Evolutionary conservation across 2,113 vertebrate genomes (phyloP), one percentile per base, ranked within the genome.

Genomic region (Cyanoliseus patagonus): DNA sequence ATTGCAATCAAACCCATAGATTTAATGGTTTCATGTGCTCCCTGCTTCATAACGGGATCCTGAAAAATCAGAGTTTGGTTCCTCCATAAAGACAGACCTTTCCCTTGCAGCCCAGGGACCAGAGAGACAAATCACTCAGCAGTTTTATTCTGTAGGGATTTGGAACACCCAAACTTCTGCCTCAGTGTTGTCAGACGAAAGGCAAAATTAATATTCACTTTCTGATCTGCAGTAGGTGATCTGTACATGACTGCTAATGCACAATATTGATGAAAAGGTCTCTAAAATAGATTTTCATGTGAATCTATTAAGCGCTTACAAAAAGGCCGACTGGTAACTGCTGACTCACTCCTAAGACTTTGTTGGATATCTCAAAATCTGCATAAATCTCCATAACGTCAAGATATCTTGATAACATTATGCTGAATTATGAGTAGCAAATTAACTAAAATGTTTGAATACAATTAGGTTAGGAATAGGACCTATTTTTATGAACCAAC

Each of bases 381-480:
- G 97, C 98, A 98, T 98, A 98, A 98, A 98, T 98, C 97, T 98
- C 97, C 98, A 97, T 98, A 98, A 97, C 98, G 96, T 94, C 44
- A 94, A 96, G 95, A 94, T 98, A 98, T 97, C 97, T 97, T 35
- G 92, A 98, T 97, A 95, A 81, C 97, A 98, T 98, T 98, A 98
- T 98, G 98, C 97, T 97, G 98, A 98, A 98, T 97, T 98, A 97
- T 97, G 98, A 98, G 97, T 94, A 98, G 97, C 97, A 97, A 98
- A 98, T 98, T 98, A 98, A 98, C 98, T 96, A 97, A 98, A 98
- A 98, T 98, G 97, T 98, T 98, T 98, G 97, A 98, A 98, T 98
- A 98, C 97, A 98, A 98, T 98, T 98, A 98, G 96, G 96, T 97
- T 97, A 97, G 96, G 91, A 97, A 96, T 67, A 97, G 95, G 69